Base-by-base conservation (phyloP, 2,888 invertebrate species). In the Drosophila acutilabella region DNA sequence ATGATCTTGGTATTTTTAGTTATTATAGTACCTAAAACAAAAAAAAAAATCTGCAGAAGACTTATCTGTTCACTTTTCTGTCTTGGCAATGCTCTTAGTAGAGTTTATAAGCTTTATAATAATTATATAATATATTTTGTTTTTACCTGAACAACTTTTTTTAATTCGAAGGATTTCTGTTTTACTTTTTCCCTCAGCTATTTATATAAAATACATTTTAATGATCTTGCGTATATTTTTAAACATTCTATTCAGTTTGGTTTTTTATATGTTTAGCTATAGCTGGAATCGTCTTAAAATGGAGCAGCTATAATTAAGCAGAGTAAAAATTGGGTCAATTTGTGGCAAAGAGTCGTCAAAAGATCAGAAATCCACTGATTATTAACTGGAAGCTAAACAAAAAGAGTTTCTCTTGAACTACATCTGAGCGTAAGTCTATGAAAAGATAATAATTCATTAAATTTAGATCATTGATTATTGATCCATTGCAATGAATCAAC, bases 201-300 rank as follows among this genome's bases (percentile, higher is more conserved):
- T 51, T 71, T 64, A 38, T 72, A 48, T 8, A 41, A 33, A 45
- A 40, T 42, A 23, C 18, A 44, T 54, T 54, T 30, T 54, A 42
- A 54, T 42, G 42, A 42, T 42, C 42, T 54, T 54, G 20, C 10
- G 44, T 20, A 36, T 54, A 54, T 54, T 54, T 54, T 44, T 20
- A 54, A 42, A 44, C 33, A 54, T 44, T 44, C 42, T 54, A 36
- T 44, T 44, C 5, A n/a, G 54, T 30, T 26, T n/a, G 3, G 42
- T 44, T 33, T 8, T 18, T 36, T 7, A 33, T n/a, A 47, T 3
- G 14, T 14, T 0, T 54, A 44, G 18, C 8, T 30, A n/a, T 54
- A 42, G 54, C 16, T 41, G 2, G 30, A 18, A 30, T 42, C n/a
- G 13, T 18, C 26, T 26, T 8, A 26, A 26, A 30, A 30, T 30